phyloP scores from a whole-genome alignment of 2,797 vertebrate species.

The Halcyon leucocephala region DNA sequence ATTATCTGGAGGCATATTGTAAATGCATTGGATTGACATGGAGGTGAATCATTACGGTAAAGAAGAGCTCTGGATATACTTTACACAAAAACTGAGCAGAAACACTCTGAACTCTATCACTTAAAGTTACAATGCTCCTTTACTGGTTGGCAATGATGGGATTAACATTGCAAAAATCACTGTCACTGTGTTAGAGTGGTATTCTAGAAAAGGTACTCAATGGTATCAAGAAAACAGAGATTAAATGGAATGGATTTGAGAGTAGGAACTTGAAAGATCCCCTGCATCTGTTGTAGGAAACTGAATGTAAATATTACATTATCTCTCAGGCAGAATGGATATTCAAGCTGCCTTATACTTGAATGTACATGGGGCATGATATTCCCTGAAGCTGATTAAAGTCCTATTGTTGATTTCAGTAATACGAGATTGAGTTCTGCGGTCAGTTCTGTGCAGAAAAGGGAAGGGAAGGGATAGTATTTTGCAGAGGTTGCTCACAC shows the following conservation, averaged over 20 bases:
- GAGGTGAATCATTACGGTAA: not conserved
- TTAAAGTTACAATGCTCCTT: not conserved
- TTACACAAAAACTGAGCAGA: not conserved
- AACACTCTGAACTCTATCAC: not conserved
- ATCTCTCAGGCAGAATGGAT: not conserved
- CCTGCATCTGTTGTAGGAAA: not conserved
- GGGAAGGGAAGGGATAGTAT: not conserved
- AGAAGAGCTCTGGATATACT: not conserved
- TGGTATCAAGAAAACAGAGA: not conserved
- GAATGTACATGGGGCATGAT: not conserved
- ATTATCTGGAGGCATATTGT: constrained; percentile 18
- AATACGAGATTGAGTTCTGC: not conserved
- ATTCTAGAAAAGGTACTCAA: not conserved
- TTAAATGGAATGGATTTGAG: not conserved
- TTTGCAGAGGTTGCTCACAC: not conserved
- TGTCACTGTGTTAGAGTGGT: not conserved
- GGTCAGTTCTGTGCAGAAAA: not conserved
- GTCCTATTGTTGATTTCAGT: not conserved
- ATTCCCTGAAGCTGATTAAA: not conserved
- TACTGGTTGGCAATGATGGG: not conserved
- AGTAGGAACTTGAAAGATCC: not conserved
- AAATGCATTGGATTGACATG: constrained; percentile 27
- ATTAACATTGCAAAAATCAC: not conserved
- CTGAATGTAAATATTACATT: not conserved
- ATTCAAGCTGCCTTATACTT: not conserved